A percentile compares a stretch with the other conserved stretches of the same genome.
These are phyloP conservation scores for Trachelus tabidus DNA, from an alignment of 2,888 invertebrate species.

Conservation along the genomic window DNA sequence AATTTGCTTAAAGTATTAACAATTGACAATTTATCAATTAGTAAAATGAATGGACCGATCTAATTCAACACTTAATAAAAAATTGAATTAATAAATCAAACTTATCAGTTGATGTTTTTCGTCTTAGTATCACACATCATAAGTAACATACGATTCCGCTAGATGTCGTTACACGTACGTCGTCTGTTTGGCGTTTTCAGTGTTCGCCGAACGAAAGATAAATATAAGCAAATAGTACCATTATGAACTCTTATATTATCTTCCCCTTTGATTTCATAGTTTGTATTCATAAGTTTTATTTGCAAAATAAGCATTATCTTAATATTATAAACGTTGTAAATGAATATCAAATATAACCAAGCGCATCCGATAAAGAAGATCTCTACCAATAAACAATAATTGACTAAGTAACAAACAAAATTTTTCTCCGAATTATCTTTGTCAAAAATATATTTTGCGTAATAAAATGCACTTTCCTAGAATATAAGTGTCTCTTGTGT, in stretches of 20 bases:
- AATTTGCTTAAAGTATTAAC: not conserved
- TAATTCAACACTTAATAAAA: not conserved
- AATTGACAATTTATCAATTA: not conserved
- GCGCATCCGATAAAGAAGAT: not conserved
- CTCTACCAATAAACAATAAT: not conserved
- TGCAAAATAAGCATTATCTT: not conserved
- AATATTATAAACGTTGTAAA: not conserved
- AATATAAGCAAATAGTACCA: not conserved
- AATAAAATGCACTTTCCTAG: not conserved
- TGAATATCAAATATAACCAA: not conserved
- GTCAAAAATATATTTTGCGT: not conserved
- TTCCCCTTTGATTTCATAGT: not conserved
- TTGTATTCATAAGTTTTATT: not conserved
- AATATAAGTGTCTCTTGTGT: not conserved
- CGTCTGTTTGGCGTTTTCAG: not conserved
- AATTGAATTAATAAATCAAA: not conserved
- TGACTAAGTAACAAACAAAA: not conserved
- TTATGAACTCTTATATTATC: not conserved
- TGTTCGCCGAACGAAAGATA: not conserved
- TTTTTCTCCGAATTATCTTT: not conserved
- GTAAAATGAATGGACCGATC: not conserved
- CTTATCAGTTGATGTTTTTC: not conserved
- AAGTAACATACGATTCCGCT: not conserved
- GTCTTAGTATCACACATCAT: not conserved
- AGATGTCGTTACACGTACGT: not conserved